Conservation (phyloP, 2,797 vertebrate genomes). For the Apogon talboti region DNA sequence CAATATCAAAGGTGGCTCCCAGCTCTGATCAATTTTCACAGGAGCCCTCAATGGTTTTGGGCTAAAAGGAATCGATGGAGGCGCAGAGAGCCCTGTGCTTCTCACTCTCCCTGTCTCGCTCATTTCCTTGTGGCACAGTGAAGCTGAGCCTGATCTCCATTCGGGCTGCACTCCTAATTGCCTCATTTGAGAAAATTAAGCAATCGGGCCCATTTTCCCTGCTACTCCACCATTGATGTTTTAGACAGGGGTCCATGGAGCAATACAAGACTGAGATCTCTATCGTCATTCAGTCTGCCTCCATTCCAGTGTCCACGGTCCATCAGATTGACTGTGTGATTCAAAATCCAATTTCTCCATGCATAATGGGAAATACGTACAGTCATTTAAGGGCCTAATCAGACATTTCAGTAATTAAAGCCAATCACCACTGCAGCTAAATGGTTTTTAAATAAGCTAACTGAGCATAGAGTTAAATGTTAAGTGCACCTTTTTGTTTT, state of each 20-base stretch:
- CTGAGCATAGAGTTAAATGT: constrained; percentile 31
- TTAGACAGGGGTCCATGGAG: constrained; percentile 66
- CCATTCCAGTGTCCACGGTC: constrained; percentile 45
- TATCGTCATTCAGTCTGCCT: constrained; percentile 56
- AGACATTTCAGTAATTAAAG: constrained; percentile 56
- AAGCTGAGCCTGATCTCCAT: constrained; percentile 73
- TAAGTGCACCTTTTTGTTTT: constrained; percentile 23
- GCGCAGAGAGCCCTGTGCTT: constrained; percentile 59
- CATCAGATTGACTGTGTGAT: constrained; percentile 50
- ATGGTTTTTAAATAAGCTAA: constrained; percentile 48
- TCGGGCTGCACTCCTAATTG: constrained; percentile 77
- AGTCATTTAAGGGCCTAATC: constrained; percentile 53
- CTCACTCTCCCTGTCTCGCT: constrained; percentile 58
- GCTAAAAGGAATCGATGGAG: constrained; percentile 75
- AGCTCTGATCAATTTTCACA: constrained; percentile 77
- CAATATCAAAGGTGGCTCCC: constrained; percentile 75
- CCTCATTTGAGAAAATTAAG: constrained; percentile 83
- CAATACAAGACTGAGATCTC: constrained; percentile 56
- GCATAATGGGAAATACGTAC: constrained; percentile 41
- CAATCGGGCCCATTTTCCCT: constrained; percentile 70
- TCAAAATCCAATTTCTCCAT: constrained; percentile 59
- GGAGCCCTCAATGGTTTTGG: constrained; percentile 60
- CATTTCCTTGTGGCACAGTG: constrained; percentile 61
- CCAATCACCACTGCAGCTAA: constrained; percentile 28
- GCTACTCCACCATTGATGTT: constrained; percentile 66